Conservation (phyloP, 2,113 vertebrate species). For the Hippocampus mohnikei region DNA sequence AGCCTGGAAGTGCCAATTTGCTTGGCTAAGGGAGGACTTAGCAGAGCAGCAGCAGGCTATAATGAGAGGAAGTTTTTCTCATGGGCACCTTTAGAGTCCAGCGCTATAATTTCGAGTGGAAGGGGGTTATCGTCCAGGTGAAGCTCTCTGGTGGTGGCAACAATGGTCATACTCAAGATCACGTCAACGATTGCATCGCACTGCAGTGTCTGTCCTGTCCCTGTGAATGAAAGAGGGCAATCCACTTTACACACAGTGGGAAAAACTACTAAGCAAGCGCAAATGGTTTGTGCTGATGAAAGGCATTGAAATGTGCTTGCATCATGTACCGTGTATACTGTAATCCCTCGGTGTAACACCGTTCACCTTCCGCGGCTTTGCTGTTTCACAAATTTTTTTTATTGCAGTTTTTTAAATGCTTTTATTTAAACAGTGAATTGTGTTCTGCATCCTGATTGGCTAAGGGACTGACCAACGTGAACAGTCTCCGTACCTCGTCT, state of each 20-base stretch:
- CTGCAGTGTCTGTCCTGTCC: constrained; percentile 87
- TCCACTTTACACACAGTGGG: neutral
- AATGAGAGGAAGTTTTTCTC: neutral
- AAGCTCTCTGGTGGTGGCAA: constrained; percentile 92
- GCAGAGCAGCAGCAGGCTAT: neutral
- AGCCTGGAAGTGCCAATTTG: neutral
- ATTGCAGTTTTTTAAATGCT: too few relatives aligned
- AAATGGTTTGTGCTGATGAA: neutral
- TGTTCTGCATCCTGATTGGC: too few relatives aligned
- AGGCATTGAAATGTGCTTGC: neutral
- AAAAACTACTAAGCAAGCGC: neutral
- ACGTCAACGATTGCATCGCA: constrained; percentile 93
- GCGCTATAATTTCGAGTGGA: constrained; percentile 86
- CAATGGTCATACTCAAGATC: constrained; percentile 86
- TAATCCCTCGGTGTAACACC: neutral
- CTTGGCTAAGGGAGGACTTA: constrained; percentile 1
- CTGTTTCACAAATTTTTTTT: too few relatives aligned
- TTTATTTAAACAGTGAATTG: too few relatives aligned
- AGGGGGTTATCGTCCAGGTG: constrained; percentile 93
- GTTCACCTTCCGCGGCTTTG: too few relatives aligned
- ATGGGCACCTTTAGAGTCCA: constrained; percentile 88
- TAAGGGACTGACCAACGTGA: too few relatives aligned
- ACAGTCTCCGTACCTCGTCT: too few relatives aligned
- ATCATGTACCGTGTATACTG: neutral
- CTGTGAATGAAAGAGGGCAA: constrained; percentile 57